Evolutionary conservation across 2,113 vertebrate genomes (phyloP).

Genomic region (Pituophis catenifer): DNA sequence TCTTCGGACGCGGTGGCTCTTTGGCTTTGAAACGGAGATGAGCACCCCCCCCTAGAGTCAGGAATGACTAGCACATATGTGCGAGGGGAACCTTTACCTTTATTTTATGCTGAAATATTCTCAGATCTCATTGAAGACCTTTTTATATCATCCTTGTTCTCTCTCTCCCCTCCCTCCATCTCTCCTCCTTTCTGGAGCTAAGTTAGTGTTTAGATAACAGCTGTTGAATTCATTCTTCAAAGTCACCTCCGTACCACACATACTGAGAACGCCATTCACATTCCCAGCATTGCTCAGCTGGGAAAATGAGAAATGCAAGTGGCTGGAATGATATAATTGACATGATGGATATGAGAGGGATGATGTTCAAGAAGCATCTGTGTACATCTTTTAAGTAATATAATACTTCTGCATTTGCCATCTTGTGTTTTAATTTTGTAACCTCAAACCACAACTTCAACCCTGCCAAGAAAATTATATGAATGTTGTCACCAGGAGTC

Average conservation of each 20-base stretch:
- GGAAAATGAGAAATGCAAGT: background rate
- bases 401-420: background rate
- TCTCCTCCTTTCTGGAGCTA: background rate
- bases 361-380: background rate
- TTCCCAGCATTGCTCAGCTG: background rate
- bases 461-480: background rate
- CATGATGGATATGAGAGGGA: background rate
- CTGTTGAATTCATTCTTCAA: background rate
- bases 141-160: background rate
- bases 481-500: background rate
- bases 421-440: background rate
- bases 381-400: background rate
- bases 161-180: too few species aligned
- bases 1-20: too few species aligned
- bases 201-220: background rate
- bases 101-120: background rate
- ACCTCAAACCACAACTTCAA: background rate
- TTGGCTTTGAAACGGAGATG: too few species aligned
- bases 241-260: background rate
- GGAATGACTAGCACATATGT: too few species aligned
- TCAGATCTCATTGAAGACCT: background rate
- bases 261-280: background rate
- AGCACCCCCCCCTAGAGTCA: too few species aligned
- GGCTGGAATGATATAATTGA: background rate
- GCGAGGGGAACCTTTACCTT: too few species aligned